Percentiles rank a stretch among this genome's conserved stretches.
phyloP scores from a whole-genome alignment of 2,888 invertebrate genomes.

The Rotaria macrura region DNA sequence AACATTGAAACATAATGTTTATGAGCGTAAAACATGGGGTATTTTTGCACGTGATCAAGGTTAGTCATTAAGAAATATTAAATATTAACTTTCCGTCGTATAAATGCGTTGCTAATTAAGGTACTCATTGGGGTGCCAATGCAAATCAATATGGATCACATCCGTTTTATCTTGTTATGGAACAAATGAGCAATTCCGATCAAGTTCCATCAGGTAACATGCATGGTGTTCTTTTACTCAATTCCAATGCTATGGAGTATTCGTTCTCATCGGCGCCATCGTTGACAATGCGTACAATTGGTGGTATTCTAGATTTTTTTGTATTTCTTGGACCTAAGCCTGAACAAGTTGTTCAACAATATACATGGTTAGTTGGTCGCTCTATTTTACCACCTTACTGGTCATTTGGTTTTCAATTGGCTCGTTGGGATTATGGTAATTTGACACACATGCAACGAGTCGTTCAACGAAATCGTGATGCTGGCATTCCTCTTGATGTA shows the following conservation, averaged over 20 bases:
- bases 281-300: slow-evolving; percentile 51
- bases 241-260: slow-evolving; percentile 61
- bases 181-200: slow-evolving; percentile 47
- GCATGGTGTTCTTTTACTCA: slow-evolving; percentile 69
- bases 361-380: slow-evolving; percentile 34
- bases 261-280: not conserved
- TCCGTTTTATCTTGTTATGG: slow-evolving; percentile 68
- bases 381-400: slow-evolving; percentile 51
- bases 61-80: not conserved
- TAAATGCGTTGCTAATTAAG: not conserved
- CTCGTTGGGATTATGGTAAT: slow-evolving; percentile 56
- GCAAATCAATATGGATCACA: slow-evolving; percentile 71
- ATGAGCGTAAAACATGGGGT: slow-evolving; percentile 30
- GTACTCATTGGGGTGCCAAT: slow-evolving; percentile 27
- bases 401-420: slow-evolving; percentile 75
- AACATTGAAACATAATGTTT: slow-evolving; percentile 37
- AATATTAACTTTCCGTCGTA: too few relatives aligned
- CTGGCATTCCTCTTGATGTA: slow-evolving; percentile 41
- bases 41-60: slow-evolving; percentile 31
- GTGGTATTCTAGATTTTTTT: slow-evolving; percentile 70
- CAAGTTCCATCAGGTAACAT: slow-evolving; percentile 44
- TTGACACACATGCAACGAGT: slow-evolving; percentile 40
- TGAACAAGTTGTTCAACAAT: slow-evolving; percentile 51
- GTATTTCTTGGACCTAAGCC: slow-evolving; percentile 69
- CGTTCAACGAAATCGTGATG: slow-evolving; percentile 40